These are phyloP conservation scores for Augochlora pura DNA, from an alignment of 1,140 invertebrate genomes.

Conservation along the genomic window DNA sequence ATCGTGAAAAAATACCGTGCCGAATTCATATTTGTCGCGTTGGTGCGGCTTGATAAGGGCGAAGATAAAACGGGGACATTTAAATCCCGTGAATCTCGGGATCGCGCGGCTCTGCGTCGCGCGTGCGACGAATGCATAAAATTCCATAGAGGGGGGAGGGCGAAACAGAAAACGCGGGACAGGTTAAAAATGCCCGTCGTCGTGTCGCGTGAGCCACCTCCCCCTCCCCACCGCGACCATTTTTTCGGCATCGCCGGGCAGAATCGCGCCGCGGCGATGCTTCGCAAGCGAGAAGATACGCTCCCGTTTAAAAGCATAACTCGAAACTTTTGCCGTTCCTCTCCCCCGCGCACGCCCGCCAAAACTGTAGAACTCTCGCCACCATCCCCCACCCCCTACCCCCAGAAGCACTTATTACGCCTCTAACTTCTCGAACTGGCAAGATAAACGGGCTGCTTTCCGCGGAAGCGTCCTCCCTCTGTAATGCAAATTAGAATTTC, in stretches of 20 bases:
- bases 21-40: too few relatives aligned
- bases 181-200: neutral
- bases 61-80: too few relatives aligned
- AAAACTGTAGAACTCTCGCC: slow-evolving; percentile 29
- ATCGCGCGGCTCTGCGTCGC: neutral
- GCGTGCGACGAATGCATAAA: neutral
- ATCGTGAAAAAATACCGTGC: too few relatives aligned
- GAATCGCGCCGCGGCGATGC: neutral
- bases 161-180: neutral
- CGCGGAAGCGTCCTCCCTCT: neutral
- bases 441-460: slow-evolving; percentile 6
- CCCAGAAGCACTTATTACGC: neutral
- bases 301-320: neutral
- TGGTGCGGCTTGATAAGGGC: too few relatives aligned
- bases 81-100: too few relatives aligned
- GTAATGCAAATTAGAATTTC: slow-evolving; percentile 11
- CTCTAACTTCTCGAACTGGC: slow-evolving; percentile 1
- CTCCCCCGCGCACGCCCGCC: neutral
- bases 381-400: too few relatives aligned
- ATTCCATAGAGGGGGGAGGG: too few relatives aligned
- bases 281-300: neutral
- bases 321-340: slow-evolving; percentile 12
- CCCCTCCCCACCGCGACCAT: neutral
- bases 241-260: neutral
- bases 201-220: neutral